These are phyloP conservation scores for Catocala fraxini DNA, from an alignment of 2,888 invertebrate genomes.

Conservation along the genomic window DNA sequence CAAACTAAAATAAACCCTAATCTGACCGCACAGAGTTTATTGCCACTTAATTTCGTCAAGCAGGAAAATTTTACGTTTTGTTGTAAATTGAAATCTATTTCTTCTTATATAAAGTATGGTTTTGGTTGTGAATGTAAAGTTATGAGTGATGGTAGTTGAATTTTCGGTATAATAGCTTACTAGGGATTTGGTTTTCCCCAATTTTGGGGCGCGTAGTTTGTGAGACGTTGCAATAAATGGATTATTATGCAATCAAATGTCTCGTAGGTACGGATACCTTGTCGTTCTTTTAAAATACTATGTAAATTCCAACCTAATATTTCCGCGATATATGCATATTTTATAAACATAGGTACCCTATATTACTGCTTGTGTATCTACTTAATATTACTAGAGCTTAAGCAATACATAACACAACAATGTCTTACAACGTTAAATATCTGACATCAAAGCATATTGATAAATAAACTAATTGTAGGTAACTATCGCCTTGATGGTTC, in stretches of 20 bases:
- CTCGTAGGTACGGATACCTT: constrained; percentile 46
- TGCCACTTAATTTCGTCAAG: constrained; percentile 70
- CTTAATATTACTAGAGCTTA: no score
- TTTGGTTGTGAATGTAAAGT: constrained; percentile 49
- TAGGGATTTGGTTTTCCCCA: constrained; percentile 84
- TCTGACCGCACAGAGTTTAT: constrained; percentile 71
- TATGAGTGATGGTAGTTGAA: constrained; percentile 75
- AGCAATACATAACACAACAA: no score
- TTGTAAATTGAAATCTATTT: constrained; percentile 70
- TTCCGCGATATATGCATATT: no score
- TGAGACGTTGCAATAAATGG: constrained; percentile 80
- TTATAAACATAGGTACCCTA: no score
- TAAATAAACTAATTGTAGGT: no score
- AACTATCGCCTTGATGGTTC: no score
- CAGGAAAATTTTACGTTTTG: constrained; percentile 60
- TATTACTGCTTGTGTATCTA: no score
- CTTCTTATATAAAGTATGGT: constrained; percentile 62
- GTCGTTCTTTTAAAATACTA: constrained; percentile 37
- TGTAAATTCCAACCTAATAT: constrained; percentile 5
- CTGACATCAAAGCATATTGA: no score
- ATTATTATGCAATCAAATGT: constrained; percentile 81
- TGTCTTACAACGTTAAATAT: no score
- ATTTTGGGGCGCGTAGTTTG: constrained; percentile 67
- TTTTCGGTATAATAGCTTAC: constrained; percentile 83
- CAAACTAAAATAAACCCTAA: constrained; percentile 80